phyloP scores from a whole-genome alignment of 2,888 invertebrate species.

The Paralinhomoeus sp. region DNA sequence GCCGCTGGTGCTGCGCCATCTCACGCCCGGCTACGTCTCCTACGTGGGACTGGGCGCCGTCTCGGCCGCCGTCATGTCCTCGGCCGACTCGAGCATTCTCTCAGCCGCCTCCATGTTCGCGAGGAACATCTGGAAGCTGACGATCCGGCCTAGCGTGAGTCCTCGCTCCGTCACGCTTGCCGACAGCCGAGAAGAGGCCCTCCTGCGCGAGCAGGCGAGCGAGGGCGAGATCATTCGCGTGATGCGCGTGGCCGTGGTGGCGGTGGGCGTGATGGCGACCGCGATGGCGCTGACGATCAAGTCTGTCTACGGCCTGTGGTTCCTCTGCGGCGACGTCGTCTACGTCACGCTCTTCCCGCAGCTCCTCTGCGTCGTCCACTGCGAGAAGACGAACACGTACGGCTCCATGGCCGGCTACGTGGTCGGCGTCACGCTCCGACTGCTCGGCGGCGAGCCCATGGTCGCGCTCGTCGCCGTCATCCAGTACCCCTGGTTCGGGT shows the following conservation, averaged over 20 bases:
- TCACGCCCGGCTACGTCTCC: conserved; percentile 81
- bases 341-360: conserved; percentile 97
- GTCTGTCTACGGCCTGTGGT: conserved; percentile 88
- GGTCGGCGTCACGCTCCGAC: conserved; percentile 35
- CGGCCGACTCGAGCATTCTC: conserved; percentile 89
- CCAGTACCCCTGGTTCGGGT: conserved; percentile 49
- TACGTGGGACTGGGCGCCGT: conserved; percentile 98
- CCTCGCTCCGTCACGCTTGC: background rate
- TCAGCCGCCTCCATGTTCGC: conserved; percentile 98
- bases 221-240: conserved; percentile 74
- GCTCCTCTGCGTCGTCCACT: conserved; percentile 86
- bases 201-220: conserved; percentile 59
- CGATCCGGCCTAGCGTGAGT: conserved; percentile 64
- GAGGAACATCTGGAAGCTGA: conserved; percentile 85
- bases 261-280: conserved; percentile 72
- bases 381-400: conserved; percentile 84
- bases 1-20: conserved; percentile 82
- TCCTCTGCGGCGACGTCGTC: conserved; percentile 86
- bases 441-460: conserved; percentile 65
- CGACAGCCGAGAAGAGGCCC: background rate
- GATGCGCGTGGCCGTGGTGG: conserved; percentile 69
- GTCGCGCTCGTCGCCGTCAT: conserved; percentile 58
- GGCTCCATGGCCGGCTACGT: conserved; percentile 52
- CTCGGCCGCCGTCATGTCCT: conserved; percentile 97
- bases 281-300: conserved; percentile 89